Conservation (phyloP, 2,113 vertebrate genomes). For the Peucedramus taeniatus region DNA sequence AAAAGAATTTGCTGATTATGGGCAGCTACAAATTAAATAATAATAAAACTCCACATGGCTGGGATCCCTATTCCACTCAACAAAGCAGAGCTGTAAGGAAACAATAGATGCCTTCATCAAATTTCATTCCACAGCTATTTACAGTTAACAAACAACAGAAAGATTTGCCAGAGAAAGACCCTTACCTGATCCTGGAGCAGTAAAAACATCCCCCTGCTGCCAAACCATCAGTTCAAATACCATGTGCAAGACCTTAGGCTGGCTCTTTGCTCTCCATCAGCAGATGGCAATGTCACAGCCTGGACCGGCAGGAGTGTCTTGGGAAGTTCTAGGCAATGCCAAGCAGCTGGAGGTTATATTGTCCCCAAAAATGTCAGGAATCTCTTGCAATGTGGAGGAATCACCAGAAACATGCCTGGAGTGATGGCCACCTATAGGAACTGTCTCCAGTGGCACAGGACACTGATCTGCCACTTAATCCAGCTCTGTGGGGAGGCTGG, state of each 20-base stretch:
- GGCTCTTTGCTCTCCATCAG: background rate
- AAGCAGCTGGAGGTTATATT: background rate
- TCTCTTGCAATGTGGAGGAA: background rate
- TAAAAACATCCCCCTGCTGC: background rate
- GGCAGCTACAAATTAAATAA: conserved; percentile 40
- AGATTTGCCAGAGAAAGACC: background rate
- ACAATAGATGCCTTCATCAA: background rate
- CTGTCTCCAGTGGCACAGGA: background rate
- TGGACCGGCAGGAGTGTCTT: background rate
- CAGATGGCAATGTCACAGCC: background rate
- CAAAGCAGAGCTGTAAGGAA: background rate
- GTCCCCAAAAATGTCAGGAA: background rate
- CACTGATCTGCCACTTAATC: background rate
- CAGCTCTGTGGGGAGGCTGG: background rate
- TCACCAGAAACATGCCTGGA: background rate
- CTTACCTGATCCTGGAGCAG: background rate
- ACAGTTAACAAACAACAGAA: background rate
- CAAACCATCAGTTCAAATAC: background rate
- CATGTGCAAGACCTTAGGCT: background rate
- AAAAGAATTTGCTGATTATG: conserved; percentile 30
- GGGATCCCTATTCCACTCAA: background rate
- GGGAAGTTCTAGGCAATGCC: background rate
- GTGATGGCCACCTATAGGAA: background rate
- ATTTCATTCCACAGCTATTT: background rate
- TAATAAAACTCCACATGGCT: background rate